phyloP scores from a whole-genome alignment of 2,797 vertebrate species.

The Remorina albescens region DNA sequence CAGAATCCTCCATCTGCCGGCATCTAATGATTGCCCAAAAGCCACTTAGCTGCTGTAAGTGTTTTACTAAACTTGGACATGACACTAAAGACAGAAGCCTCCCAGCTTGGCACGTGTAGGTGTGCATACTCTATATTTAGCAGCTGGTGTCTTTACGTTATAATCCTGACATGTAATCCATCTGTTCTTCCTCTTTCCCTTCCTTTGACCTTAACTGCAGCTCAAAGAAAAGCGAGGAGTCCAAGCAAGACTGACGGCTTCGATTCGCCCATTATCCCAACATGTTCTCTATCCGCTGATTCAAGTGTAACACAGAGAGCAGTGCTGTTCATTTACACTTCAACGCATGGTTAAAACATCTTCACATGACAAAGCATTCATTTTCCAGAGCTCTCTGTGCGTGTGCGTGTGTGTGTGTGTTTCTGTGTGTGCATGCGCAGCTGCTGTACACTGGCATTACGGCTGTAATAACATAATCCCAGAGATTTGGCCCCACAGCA shows the following conservation, averaged over 20 bases:
- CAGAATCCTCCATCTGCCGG: constrained; percentile 11
- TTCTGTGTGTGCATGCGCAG: constrained; percentile 8
- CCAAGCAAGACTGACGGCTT: neutral
- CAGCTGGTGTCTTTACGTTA: constrained; percentile 29
- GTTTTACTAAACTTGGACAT: neutral
- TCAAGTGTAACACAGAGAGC: neutral
- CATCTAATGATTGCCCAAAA: constrained; percentile 35
- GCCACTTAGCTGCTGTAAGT: neutral
- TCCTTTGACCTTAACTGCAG: constrained; percentile 11
- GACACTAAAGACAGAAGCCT: neutral
- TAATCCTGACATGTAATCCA: constrained; percentile 56
- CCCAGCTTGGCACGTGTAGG: neutral
- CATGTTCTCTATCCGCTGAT: constrained; percentile 26
- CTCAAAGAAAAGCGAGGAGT: neutral
- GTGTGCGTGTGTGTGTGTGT: constrained; percentile 14
- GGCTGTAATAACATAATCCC: constrained; percentile 80
- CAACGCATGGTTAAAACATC: neutral
- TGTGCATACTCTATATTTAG: constrained; percentile 9
- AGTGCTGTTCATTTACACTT: neutral
- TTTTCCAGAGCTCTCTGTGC: neutral
- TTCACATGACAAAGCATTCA: constrained; percentile 18
- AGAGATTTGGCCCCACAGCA: constrained; percentile 70
- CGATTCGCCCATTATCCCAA: neutral
- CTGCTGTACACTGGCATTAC: constrained; percentile 57
- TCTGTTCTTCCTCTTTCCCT: constrained; percentile 32